Evolutionary conservation across 2,888 invertebrate genomes (phyloP).

Genomic region (Hymenopus coronatus): DNA sequence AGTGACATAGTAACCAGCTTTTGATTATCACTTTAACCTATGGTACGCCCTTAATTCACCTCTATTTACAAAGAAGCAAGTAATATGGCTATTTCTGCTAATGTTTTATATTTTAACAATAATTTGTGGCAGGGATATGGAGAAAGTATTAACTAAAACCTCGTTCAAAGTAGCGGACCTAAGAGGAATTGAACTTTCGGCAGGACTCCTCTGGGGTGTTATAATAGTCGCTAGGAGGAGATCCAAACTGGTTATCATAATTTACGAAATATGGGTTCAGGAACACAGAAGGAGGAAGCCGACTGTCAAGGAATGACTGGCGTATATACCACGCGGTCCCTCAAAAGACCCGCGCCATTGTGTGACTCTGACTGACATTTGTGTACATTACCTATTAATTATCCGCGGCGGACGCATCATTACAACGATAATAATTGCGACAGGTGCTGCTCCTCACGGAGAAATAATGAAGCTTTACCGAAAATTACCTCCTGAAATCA

Average conservation of each 20-base stretch:
- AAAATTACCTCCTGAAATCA: neutral
- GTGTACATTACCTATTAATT: neutral
- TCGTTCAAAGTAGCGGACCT: too few relatives aligned
- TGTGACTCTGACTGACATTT: neutral
- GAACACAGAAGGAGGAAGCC: neutral
- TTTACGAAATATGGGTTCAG: neutral
- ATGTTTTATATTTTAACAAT: too few relatives aligned
- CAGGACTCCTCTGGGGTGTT: too few relatives aligned
- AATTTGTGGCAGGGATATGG: too few relatives aligned
- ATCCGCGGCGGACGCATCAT: neutral
- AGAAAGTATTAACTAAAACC: too few relatives aligned
- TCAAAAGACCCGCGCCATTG: neutral
- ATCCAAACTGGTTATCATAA: neutral
- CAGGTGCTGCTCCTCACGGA: neutral
- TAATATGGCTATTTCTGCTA: too few relatives aligned
- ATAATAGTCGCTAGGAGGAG: too few relatives aligned
- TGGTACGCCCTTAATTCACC: too few relatives aligned
- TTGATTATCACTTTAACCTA: too few relatives aligned
- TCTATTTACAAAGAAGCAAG: too few relatives aligned
- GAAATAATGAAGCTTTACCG: neutral
- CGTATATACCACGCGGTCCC: neutral
- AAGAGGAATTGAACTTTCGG: too few relatives aligned
- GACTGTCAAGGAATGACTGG: neutral
- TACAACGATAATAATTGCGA: neutral
- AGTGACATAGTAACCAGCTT: too few relatives aligned